Evolutionary conservation across 2,888 invertebrate species (phyloP), one percentile per base, ranked within the genome.

Genomic region (Herminia tarsipennalis): DNA sequence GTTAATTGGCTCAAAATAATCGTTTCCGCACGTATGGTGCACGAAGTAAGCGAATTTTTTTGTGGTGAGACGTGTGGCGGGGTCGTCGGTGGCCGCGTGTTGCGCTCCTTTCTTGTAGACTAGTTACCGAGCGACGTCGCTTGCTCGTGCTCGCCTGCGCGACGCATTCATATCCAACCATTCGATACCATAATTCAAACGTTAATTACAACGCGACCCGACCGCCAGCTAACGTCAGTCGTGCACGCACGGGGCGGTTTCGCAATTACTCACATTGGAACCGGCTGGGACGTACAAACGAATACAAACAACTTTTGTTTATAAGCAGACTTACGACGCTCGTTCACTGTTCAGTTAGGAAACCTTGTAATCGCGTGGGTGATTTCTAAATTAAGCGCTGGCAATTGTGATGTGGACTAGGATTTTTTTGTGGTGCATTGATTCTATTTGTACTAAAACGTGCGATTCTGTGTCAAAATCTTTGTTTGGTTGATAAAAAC

Each of bases 351-450:
- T 81, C 76, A 69, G 71, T 81, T 78, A 77, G 70, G 72, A 77
- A 81, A 81, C 84, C 78, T 84, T 83, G 83, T 77, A 78, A 81
- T 78, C 75, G 83, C 78, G 84, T 81, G 79, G 81, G 81, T 79
- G 79, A 77, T 78, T 80, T 86, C 83, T 87, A 85, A 86, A 82
- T 82, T 78, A 71, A 79, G 74, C 78, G 70, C 66, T 71, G 68
- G 71, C 73, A 73, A 73, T 74, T 79, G 81, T 78, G 75, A 79
- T 81, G 81, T 78, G 67, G 62, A 73, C 64, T 65, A 65, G 61
- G 70, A 67, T 70, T 77, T 76, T 77, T 72, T 76, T 73, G 67
- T 70, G 61, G 67, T 76, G 72, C 74, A 76, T 65, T 63, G 53
- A 52, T 44, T 65, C 39, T n/a, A n/a, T n/a, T n/a, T n/a, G n/a